Evolutionary conservation across 2,888 invertebrate genomes (phyloP).

Genomic region (Orgyia antiqua): DNA sequence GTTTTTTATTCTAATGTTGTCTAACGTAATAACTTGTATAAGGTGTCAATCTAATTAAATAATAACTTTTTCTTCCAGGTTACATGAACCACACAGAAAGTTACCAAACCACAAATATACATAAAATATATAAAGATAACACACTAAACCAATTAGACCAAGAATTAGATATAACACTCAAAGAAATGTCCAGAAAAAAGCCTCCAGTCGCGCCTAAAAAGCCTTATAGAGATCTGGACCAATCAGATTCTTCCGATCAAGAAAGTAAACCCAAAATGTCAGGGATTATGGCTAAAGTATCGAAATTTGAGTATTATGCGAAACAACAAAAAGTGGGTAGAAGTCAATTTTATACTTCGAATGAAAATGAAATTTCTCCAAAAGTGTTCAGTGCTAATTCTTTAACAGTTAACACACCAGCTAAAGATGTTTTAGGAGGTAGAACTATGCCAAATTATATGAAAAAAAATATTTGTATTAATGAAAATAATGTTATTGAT

Average conservation of each 20-base stretch:
- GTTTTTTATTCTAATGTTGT: too few species aligned
- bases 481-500: conserved; percentile 58
- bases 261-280: conserved; percentile 61
- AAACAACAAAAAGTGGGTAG: conserved; percentile 78
- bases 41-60: too few species aligned
- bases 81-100: conserved; percentile 45
- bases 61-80: too few species aligned
- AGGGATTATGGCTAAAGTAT: conserved; percentile 85
- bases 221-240: conserved; percentile 70
- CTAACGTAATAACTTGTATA: too few species aligned
- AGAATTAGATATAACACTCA: conserved; percentile 65
- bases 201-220: conserved; percentile 82
- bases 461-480: conserved; percentile 58
- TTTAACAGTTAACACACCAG: conserved; percentile 88
- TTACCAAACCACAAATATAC: conserved; percentile 33
- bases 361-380: conserved; percentile 78
- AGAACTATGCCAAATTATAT: conserved; percentile 80
- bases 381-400: conserved; percentile 90
- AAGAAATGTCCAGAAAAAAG: conserved; percentile 77
- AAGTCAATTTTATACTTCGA: conserved; percentile 63
- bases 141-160: conserved; percentile 57
- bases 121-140: conserved; percentile 59
- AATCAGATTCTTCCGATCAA: conserved; percentile 69
- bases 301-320: conserved; percentile 88
- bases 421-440: conserved; percentile 87